Evolutionary conservation across 2,888 invertebrate species (phyloP), one percentile per base, ranked within the genome.

Genomic region (Bellardia bayeri): DNA sequence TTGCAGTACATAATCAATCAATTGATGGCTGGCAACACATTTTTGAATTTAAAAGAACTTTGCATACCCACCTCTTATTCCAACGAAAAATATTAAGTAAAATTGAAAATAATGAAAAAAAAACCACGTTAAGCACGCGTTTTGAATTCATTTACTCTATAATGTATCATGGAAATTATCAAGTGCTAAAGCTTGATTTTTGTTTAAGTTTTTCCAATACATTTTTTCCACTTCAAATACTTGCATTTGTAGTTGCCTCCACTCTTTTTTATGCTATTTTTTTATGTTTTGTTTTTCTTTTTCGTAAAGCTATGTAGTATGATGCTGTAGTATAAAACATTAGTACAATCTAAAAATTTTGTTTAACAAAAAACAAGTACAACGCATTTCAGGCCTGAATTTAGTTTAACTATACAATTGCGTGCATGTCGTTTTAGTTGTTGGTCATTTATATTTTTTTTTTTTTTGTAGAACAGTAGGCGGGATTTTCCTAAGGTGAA

Each of bases 401-500:
- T 86, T 84, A 66, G 74, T 79, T 84, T 37, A 71, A 71, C 71
- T 63, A 33, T 66, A 40, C 30, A 45, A 76, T 82, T 82, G 86
- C 86, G 74, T 82, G 85, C 66, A 51, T 84, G 71, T 81, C 58
- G 75, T 30, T 76, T 56, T 40, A 45, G 71, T 61, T 68, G 64
- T 66, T 71, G 23, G n/a, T 33, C 9, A 61, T n/a, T 13, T 16
- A 6, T 0, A 30, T 42, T 37, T 54, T 54, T 61, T 54, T 54
- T 61, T 30, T 49, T 72, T 72, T 68, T 84, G 23, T 72, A 69
- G 82, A 87, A 85, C 87, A 85, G 87, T 87, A 87, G 87, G 87
- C 87, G 87, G 87, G 87, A 87, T 87, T 87, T 85, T 85, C 85
- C 87, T 87, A 82, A 87, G 87, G 87, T 87, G 87, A 87, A 87